Base-by-base conservation (phyloP, 2,113 vertebrate species). In the Nansenia antarctica region DNA sequence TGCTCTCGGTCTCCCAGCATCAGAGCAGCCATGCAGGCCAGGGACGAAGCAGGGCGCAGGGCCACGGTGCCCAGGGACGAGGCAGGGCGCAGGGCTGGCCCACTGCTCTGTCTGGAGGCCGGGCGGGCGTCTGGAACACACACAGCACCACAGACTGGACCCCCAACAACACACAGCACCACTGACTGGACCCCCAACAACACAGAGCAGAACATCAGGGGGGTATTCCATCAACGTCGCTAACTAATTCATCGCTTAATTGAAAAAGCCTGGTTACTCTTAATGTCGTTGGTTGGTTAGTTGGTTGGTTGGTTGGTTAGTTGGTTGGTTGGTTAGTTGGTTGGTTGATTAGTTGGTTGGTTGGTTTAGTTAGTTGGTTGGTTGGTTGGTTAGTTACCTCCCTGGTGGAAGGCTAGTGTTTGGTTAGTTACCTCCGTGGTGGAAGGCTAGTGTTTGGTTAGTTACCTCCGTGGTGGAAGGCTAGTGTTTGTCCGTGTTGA, bases 391-490 rank as follows among this genome's bases (percentile, higher is more conserved):
- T n/a, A n/a, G n/a, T n/a, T n/a, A n/a, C n/a, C n/a, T n/a, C n/a
- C n/a, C n/a, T n/a, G n/a, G n/a, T n/a, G 20, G 45, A 58, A 30
- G 54, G 4, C 15, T 15, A 58, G 26, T n/a, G n/a, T n/a, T n/a
- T n/a, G n/a, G n/a, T n/a, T n/a, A n/a, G n/a, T n/a, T n/a, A n/a
- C n/a, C n/a, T n/a, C n/a, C n/a, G n/a, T n/a, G n/a, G n/a, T n/a
- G 20, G 45, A 58, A 30, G 54, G 4, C 15, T 15, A 58, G 26
- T 12, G 54, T 34, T 14, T 35, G n/a, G 22, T n/a, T 18, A 58
- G 8, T 66, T 78, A 92, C 91, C 86, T 86, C 9, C 55, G 68
- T 65, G 75, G 47, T 74, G 72, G 55, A 35, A 75, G 72, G 53
- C 82, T 37, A 61, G 6, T 27, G 58, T 1, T 79, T 70, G 26